Conservation (phyloP, 2,797 vertebrate genomes). For the Pachyuromys duprasi region DNA sequence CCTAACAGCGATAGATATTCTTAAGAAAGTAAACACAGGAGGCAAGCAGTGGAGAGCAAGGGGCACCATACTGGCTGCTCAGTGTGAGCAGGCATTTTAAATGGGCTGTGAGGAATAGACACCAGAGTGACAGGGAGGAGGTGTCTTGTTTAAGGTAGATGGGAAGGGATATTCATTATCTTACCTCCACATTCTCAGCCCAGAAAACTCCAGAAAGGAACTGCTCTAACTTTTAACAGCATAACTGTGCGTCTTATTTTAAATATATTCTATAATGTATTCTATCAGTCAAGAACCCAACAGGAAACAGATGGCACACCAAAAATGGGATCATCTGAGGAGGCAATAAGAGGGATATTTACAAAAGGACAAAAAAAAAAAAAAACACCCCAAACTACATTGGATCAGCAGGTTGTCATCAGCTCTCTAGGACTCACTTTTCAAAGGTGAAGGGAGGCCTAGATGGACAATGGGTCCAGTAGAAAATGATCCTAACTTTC, state of each 20-base stretch:
- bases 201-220: not conserved
- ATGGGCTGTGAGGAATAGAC: rapidly evolving
- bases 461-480: not conserved
- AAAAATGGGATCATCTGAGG: constrained; percentile 41
- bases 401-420: not conserved
- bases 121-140: not conserved
- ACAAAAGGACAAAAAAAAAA: not conserved
- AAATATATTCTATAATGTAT: constrained; percentile 59
- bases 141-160: not conserved
- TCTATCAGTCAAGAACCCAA: constrained; percentile 40
- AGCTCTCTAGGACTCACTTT: not conserved
- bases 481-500: not conserved
- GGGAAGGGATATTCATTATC: not conserved
- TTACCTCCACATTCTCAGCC: not conserved
- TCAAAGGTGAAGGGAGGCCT: not conserved
- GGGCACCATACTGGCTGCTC: rapidly evolving
- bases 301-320: constrained; percentile 40
- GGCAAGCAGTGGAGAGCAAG: not conserved
- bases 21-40: not conserved
- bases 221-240: not conserved
- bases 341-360: constrained; percentile 38
- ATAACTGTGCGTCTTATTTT: constrained; percentile 41
- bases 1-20: not conserved
- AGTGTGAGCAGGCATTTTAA: too few relatives aligned
- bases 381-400: not conserved